Conservation (phyloP, 2,797 vertebrate genomes). For the Hemibagrus guttatus region DNA sequence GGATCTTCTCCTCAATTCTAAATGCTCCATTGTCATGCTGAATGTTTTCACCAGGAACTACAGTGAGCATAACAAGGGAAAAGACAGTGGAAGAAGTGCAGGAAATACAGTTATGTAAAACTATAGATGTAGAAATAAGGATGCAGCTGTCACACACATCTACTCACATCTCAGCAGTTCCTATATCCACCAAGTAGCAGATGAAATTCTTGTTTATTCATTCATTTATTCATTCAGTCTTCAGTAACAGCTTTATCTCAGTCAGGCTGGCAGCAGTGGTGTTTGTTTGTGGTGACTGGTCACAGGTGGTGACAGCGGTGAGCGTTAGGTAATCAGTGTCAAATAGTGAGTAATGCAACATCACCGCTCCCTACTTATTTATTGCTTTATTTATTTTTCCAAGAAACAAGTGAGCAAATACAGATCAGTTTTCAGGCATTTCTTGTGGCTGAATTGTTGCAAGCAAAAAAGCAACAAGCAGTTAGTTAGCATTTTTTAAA, state of each 20-base stretch:
- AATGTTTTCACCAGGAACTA: conserved; percentile 19
- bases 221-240: background rate
- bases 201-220: background rate
- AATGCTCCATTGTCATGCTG: conserved; percentile 24
- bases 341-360: background rate
- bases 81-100: background rate
- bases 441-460: background rate
- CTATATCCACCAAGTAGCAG: background rate
- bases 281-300: background rate
- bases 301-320: background rate
- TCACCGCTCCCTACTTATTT: background rate
- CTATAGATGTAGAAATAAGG: background rate
- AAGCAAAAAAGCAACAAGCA: background rate
- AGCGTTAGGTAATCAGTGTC: background rate
- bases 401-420: background rate
- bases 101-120: background rate
- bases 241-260: background rate
- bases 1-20: conserved; percentile 39
- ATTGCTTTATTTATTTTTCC: background rate
- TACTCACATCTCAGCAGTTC: background rate
- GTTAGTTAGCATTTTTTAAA: too few species aligned
- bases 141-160: background rate
- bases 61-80: too few species aligned
- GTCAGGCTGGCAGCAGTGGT: too few species aligned
- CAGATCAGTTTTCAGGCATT: background rate